Percentiles rank a stretch among this genome's conserved stretches.
These are phyloP conservation scores for Cettia cetti DNA, from an alignment of 2,113 vertebrate genomes.

Conservation along the genomic window DNA sequence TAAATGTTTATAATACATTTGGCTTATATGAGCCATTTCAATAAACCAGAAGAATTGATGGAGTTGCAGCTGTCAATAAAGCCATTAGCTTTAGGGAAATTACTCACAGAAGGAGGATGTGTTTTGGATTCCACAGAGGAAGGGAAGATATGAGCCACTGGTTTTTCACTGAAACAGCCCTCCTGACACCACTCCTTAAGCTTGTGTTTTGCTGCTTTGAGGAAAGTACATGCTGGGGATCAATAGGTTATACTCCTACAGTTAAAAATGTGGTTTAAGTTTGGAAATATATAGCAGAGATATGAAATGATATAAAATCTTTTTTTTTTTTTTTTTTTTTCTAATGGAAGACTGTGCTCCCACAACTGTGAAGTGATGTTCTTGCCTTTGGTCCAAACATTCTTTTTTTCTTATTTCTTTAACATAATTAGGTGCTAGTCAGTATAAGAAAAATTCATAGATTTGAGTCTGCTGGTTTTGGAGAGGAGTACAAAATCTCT, in stretches of 20 bases:
- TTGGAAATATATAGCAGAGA: background rate
- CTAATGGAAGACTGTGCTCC: background rate
- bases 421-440: background rate
- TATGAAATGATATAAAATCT: background rate
- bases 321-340: background rate
- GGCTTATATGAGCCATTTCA: background rate
- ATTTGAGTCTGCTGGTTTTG: background rate
- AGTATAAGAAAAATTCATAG: background rate
- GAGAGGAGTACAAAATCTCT: background rate
- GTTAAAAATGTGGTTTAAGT: background rate
- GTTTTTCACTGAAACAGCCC: background rate
- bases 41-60: background rate
- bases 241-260: background rate
- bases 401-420: background rate
- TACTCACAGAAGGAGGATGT: background rate
- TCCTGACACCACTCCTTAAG: background rate
- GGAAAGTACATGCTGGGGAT: background rate
- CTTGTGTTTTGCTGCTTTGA: background rate
- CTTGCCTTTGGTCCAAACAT: background rate
- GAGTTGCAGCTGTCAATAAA: conserved; percentile 17
- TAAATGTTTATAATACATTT: background rate
- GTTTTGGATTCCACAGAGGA: background rate
- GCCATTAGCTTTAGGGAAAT: background rate
- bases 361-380: background rate
- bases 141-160: background rate